These are phyloP conservation scores for Chironomus tentans DNA, from an alignment of 2,888 invertebrate species.

Conservation along the genomic window DNA sequence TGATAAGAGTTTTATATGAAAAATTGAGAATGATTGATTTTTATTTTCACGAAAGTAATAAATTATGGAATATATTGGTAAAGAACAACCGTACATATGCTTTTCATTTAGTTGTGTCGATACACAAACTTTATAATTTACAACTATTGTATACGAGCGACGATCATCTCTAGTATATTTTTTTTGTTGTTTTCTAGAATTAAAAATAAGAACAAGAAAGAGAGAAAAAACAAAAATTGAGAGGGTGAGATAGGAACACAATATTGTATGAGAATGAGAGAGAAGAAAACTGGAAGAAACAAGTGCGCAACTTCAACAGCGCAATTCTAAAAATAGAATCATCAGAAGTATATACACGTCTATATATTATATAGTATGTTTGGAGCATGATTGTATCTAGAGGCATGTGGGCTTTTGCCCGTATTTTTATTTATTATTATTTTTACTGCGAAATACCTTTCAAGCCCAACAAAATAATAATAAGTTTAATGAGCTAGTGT, in stretches of 20 bases:
- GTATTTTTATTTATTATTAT: not conserved
- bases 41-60: too few species aligned
- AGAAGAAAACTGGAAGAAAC: not conserved
- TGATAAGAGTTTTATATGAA: too few species aligned
- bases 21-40: too few species aligned
- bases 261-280: not conserved
- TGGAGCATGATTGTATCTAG: slow-evolving; percentile 7
- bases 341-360: slow-evolving; percentile 4
- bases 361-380: not conserved
- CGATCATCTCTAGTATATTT: too few species aligned
- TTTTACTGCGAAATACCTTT: not conserved
- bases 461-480: not conserved
- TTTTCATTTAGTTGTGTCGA: too few species aligned
- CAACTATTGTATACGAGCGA: too few species aligned
- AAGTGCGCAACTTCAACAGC: slow-evolving; percentile 22
- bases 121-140: too few species aligned
- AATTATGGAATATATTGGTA: too few species aligned
- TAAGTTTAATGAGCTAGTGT: not conserved
- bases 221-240: not conserved
- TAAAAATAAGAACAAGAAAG: too few species aligned
- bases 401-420: slow-evolving; percentile 17
- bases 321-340: slow-evolving; percentile 22
- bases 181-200: too few species aligned
- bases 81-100: too few species aligned
- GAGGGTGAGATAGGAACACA: not conserved